Conservation (phyloP, 2,797 vertebrate genomes). For the Chloroceryle amazona region DNA sequence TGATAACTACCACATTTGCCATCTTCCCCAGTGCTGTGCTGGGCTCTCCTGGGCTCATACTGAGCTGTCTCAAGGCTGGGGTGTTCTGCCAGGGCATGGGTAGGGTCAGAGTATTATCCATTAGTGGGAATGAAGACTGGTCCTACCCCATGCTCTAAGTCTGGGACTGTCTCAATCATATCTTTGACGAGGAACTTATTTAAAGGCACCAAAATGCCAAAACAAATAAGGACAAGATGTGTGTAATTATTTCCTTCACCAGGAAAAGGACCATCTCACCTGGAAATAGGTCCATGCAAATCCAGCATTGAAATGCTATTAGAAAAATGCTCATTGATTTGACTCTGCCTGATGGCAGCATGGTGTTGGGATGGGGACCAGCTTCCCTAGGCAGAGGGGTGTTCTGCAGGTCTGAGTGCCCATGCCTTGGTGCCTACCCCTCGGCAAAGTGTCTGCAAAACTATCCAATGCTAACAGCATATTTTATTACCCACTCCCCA, state of each 20-base stretch:
- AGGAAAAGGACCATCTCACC: neutral
- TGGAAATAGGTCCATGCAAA: neutral
- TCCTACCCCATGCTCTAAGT: neutral
- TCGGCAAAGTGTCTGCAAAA: neutral
- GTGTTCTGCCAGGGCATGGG: neutral
- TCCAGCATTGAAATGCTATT: neutral
- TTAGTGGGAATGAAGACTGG: neutral
- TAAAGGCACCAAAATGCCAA: neutral
- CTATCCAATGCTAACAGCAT: neutral
- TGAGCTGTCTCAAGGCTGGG: neutral
- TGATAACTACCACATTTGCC: neutral
- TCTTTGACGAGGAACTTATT: neutral
- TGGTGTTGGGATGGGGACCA: rapidly evolving
- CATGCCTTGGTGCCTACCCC: neutral
- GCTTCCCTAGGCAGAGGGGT: neutral
- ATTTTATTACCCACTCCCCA: neutral
- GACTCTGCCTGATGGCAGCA: neutral
- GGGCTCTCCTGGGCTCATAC: neutral
- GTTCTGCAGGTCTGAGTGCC: neutral
- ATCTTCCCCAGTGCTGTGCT: neutral
- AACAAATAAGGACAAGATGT: rapidly evolving
- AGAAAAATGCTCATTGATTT: rapidly evolving
- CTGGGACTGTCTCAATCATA: neutral
- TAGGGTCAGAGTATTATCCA: neutral
- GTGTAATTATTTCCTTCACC: neutral